Evolutionary conservation across 2,113 vertebrate genomes (phyloP).

Genomic region (Leiothrix lutea): DNA sequence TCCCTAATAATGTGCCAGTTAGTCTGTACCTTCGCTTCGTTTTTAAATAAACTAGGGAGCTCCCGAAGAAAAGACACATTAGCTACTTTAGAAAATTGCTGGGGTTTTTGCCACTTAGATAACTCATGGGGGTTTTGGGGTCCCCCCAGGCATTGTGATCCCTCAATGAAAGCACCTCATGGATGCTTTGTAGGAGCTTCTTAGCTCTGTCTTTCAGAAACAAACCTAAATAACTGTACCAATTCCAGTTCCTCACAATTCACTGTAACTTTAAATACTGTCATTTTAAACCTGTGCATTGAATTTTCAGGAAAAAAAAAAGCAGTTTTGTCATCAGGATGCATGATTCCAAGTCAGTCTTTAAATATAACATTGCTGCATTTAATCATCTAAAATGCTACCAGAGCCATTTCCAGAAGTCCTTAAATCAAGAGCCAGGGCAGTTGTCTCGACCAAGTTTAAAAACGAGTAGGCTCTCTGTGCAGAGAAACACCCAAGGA

Average conservation of each 20-base stretch:
- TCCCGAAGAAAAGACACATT: not conserved
- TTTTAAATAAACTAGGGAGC: not conserved
- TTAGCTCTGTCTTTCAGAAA: not conserved
- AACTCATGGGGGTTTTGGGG: not conserved
- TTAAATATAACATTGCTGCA: not conserved
- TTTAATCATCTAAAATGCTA: not conserved
- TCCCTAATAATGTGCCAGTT: not conserved
- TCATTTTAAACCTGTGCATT: not conserved
- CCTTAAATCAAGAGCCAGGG: not conserved
- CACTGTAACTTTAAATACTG: not conserved
- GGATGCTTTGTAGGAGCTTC: not conserved
- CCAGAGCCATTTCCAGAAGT: not conserved
- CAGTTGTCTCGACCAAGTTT: not conserved
- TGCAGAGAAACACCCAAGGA: not conserved
- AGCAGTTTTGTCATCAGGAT: not conserved
- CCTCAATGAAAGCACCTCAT: not conserved
- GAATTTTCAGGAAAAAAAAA: not conserved
- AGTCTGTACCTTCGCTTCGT: not conserved
- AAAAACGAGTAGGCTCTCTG: not conserved
- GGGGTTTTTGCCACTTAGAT: not conserved
- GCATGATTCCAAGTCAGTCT: not conserved
- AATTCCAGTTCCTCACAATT: not conserved
- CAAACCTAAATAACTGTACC: not conserved
- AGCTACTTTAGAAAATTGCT: not conserved
- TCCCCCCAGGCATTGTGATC: not conserved